Conservation (phyloP, 2,888 invertebrate genomes). For the Oscheius sp. region DNA sequence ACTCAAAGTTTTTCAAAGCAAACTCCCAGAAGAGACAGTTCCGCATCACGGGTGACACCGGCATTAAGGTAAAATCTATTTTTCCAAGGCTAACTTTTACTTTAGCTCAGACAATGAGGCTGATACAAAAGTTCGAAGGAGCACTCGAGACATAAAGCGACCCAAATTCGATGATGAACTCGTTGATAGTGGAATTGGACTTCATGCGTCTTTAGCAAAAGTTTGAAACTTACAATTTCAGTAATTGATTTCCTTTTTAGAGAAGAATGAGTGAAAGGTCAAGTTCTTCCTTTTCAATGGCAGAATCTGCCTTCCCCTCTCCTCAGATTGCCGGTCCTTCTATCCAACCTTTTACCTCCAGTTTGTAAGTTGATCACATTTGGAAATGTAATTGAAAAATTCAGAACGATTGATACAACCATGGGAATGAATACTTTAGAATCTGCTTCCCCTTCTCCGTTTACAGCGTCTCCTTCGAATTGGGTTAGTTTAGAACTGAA, state of each 20-base stretch:
- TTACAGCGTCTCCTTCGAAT: background rate
- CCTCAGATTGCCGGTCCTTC: background rate
- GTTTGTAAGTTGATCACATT: background rate
- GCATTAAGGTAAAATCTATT: background rate
- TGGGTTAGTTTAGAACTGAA: background rate
- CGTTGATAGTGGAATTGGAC: slow-evolving; percentile 77
- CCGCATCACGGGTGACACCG: background rate
- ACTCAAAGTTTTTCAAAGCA: no score
- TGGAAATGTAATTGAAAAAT: background rate
- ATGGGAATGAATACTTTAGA: background rate
- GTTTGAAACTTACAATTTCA: background rate
- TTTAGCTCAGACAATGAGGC: slow-evolving; percentile 15
- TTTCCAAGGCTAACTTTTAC: background rate
- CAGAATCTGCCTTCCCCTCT: background rate
- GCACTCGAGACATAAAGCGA: slow-evolving; percentile 91
- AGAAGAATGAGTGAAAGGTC: slow-evolving; percentile 15
- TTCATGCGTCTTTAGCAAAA: background rate
- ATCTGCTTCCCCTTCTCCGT: background rate
- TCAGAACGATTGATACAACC: background rate
- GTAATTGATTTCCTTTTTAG: background rate
- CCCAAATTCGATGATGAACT: slow-evolving; percentile 95
- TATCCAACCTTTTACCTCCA: background rate
- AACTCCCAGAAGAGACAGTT: no score
- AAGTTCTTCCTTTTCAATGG: background rate
- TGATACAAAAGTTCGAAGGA: slow-evolving; percentile 75